A percentile compares a stretch with the other conserved stretches of the same genome.
Conservation (phyloP, 2,888 invertebrate species). For the Metalampra italica region DNA sequence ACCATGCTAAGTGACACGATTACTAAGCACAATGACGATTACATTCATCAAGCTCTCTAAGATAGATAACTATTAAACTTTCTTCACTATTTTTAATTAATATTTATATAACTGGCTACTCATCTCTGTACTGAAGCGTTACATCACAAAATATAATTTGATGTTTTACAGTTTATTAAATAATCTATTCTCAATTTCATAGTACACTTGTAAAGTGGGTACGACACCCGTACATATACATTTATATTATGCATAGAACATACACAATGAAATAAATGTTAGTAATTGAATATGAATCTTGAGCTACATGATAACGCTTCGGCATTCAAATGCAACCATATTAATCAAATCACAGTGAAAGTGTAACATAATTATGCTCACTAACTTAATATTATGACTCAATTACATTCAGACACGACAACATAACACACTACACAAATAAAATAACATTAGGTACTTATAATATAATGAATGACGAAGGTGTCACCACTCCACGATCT, state of each 20-base stretch:
- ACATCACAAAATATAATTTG: slow-evolving; percentile 53
- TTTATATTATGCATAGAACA: neutral
- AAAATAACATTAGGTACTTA: slow-evolving; percentile 39
- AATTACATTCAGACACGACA: slow-evolving; percentile 58
- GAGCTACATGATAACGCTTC: slow-evolving; percentile 35
- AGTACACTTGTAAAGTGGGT: slow-evolving; percentile 3
- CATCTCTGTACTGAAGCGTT: slow-evolving; percentile 68
- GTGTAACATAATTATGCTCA: slow-evolving; percentile 66
- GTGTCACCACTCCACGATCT: slow-evolving; percentile 25
- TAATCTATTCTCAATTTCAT: slow-evolving; percentile 6
- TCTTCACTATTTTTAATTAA: slow-evolving; percentile 61
- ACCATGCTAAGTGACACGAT: slow-evolving; percentile 67
- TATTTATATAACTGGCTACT: slow-evolving; percentile 63
- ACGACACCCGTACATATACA: neutral
- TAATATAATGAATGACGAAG: slow-evolving; percentile 30
- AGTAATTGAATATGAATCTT: neutral
- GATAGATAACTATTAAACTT: slow-evolving; percentile 64
- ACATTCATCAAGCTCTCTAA: slow-evolving; percentile 76
- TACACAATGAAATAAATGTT: slow-evolving; percentile 2
- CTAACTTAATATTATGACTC: slow-evolving; percentile 72
- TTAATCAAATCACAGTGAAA: slow-evolving; percentile 72
- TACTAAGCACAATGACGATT: slow-evolving; percentile 76
- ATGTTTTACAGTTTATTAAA: slow-evolving; percentile 7
- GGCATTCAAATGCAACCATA: slow-evolving; percentile 66
- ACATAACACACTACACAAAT: slow-evolving; percentile 56